Evolutionary conservation across 1,140 invertebrate genomes (phyloP).

Genomic region (Arctopsyche grandis): DNA sequence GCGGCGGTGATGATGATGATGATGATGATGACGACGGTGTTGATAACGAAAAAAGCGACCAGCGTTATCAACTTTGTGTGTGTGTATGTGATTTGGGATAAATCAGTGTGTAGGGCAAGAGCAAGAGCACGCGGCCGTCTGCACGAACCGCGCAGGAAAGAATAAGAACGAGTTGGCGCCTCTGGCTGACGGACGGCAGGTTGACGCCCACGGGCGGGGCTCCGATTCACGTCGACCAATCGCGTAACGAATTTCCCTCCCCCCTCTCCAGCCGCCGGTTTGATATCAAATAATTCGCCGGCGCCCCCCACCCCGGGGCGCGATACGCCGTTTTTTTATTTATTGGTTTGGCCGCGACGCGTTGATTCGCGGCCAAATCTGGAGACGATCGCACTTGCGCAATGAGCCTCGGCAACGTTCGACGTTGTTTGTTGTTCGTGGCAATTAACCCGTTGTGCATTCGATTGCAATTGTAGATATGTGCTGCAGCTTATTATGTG

Average conservation of each 20-base stretch:
- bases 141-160: neutral
- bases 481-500: too few species aligned
- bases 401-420: too few species aligned
- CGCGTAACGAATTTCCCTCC: conserved; percentile 38
- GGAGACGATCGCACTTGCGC: conserved; percentile 2
- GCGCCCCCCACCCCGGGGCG: neutral
- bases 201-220: conserved; percentile 40
- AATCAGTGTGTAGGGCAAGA: too few species aligned
- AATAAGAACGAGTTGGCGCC: neutral
- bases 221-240: conserved; percentile 10
- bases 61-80: too few species aligned
- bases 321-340: conserved; percentile 6
- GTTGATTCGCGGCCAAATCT: conserved; percentile 27
- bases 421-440: too few species aligned
- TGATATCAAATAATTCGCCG: conserved; percentile 48
- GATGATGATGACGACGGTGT: too few species aligned
- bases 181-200: neutral
- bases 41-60: too few species aligned
- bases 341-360: conserved; percentile 17
- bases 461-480: neutral
- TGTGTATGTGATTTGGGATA: too few species aligned
- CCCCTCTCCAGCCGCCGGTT: conserved; percentile 39
- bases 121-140: neutral
- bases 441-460: neutral
- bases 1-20: too few species aligned